Conservation (phyloP, 2,888 invertebrate species). For the Notocelia uddmanniana region DNA sequence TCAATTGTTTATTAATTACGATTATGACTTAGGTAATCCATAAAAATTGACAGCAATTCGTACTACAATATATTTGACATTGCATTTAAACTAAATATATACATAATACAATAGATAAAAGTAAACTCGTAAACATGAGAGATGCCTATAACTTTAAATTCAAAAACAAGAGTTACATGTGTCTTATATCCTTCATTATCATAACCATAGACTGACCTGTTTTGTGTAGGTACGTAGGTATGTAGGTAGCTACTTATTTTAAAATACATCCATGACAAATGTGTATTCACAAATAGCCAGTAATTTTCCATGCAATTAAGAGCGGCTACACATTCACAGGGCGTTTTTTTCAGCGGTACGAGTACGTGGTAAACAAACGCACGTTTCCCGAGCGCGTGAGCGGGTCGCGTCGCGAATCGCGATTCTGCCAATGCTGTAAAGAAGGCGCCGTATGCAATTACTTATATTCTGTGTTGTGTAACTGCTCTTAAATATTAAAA, state of each 20-base stretch:
- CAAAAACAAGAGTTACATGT: not conserved
- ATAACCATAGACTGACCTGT: conserved; percentile 9
- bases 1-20: conserved; percentile 49
- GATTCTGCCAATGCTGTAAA: too few species aligned
- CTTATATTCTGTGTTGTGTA: too few species aligned
- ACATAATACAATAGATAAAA: not conserved
- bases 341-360: too few species aligned
- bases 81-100: conserved; percentile 9
- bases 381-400: too few species aligned
- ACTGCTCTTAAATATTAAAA: too few species aligned
- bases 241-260: not conserved
- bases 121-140: not conserved
- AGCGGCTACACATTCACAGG: too few species aligned
- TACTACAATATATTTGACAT: conserved; percentile 1
- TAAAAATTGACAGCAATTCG: conserved; percentile 49
- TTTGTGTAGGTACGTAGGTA: too few species aligned
- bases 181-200: not conserved
- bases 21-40: conserved; percentile 71
- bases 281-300: not conserved
- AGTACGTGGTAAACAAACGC: too few species aligned
- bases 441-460: too few species aligned
- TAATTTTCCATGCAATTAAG: not conserved
- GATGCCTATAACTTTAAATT: conserved; percentile 1
- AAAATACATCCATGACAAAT: conserved; percentile 7
- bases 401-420: too few species aligned